These are phyloP conservation scores for Myiozetetes cayanensis DNA, from an alignment of 2,113 vertebrate genomes.

Conservation along the genomic window DNA sequence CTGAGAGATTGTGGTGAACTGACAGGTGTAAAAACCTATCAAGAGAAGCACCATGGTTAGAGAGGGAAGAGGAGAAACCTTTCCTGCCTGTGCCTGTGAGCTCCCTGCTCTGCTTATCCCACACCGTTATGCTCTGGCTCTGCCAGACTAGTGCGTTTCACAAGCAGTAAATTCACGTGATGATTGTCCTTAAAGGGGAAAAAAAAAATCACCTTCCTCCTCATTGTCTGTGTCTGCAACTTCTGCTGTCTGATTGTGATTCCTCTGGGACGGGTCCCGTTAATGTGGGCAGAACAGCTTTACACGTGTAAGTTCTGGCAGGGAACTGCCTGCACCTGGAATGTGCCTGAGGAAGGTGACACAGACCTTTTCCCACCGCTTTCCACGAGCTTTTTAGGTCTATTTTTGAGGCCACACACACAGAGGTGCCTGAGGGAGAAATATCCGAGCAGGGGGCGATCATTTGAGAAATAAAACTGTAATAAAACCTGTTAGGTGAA, in stretches of 20 bases:
- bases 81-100: not conserved
- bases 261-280: rapidly evolving
- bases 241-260: not conserved
- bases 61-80: not conserved
- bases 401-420: rapidly evolving
- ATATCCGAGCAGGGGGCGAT: not conserved
- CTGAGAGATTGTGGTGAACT: not conserved
- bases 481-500: not conserved
- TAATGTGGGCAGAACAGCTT: not conserved
- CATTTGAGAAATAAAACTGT: not conserved
- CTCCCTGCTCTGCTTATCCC: not conserved
- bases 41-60: not conserved
- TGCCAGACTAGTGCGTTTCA: not conserved
- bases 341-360: not conserved
- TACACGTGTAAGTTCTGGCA: not conserved
- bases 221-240: not conserved
- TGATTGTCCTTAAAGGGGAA: not conserved
- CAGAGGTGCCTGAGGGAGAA: rapidly evolving
- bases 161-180: not conserved
- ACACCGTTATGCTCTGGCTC: rapidly evolving
- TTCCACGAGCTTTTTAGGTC: not conserved
- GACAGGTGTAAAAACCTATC: not conserved
- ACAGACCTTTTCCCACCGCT: rapidly evolving
- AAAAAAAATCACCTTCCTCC: not conserved
- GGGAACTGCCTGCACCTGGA: rapidly evolving